These are phyloP conservation scores for Cliona cf. orientalis DNA, from an alignment of 37 sponge, comb jelly and placozoan species.

Conservation along the genomic window DNA sequence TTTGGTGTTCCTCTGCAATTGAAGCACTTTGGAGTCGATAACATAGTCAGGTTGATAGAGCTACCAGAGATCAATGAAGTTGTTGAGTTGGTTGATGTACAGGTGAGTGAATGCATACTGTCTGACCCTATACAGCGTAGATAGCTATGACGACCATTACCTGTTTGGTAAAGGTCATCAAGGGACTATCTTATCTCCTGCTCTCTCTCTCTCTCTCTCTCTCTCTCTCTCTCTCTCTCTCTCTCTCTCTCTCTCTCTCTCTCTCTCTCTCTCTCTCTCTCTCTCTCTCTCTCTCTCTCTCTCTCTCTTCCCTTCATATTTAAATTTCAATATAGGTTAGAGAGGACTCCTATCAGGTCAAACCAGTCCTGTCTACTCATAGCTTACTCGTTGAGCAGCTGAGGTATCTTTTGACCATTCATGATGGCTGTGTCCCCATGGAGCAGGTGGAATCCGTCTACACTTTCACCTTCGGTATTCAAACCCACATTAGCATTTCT, in stretches of 20 bases:
- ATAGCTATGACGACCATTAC: too few species aligned
- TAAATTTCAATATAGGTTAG: not conserved
- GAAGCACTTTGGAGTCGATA: not conserved
- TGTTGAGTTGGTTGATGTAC: not conserved
- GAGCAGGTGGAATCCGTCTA: conserved; percentile 33
- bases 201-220: too few species aligned
- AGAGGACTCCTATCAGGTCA: not conserved
- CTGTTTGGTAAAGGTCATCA: too few species aligned
- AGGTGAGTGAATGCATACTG: not conserved
- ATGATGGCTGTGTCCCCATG: conserved; percentile 43
- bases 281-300: not conserved
- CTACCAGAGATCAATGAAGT: not conserved
- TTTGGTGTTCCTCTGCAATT: conserved; percentile 41
- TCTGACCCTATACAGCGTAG: too few species aligned
- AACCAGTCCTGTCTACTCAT: conserved; percentile 8
- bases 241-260: too few species aligned
- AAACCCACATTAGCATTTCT: not conserved
- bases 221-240: too few species aligned
- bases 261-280: too few species aligned
- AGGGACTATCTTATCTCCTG: too few species aligned
- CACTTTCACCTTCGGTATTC: conserved; percentile 14
- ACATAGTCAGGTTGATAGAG: conserved; percentile 1
- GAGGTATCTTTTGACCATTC: conserved; percentile 52
- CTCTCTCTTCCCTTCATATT: too few species aligned
- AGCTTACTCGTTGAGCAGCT: conserved; percentile 51